Conservation (phyloP, 2,113 vertebrate genomes). For the Apteryx owenii region DNA sequence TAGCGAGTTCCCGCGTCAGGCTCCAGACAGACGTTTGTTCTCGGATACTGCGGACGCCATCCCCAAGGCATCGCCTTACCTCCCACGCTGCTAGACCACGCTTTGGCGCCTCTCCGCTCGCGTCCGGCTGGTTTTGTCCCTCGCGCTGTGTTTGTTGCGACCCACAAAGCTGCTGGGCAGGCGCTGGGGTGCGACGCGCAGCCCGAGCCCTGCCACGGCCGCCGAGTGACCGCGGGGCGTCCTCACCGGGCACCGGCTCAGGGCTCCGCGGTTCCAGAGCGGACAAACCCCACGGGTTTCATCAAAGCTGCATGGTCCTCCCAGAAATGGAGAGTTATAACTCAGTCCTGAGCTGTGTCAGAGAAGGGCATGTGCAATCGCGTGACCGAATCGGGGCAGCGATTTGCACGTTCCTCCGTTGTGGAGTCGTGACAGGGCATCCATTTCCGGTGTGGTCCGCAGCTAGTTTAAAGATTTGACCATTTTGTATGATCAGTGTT, state of each 20-base stretch:
- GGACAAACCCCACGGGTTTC: neutral
- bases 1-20: too few species aligned
- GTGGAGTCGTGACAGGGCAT: neutral
- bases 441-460: neutral
- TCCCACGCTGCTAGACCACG: rapidly evolving
- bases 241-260: too few species aligned
- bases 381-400: too few species aligned
- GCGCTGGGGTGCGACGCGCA: too few species aligned
- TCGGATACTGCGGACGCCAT: too few species aligned
- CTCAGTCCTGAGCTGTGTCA: neutral
- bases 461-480: neutral
- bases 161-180: too few species aligned
- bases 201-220: too few species aligned
- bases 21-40: too few species aligned
- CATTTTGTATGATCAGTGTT: too few species aligned
- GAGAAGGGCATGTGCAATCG: neutral
- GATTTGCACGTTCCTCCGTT: neutral
- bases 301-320: neutral
- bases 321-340: neutral
- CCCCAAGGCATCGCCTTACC: neutral
- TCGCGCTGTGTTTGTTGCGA: too few species aligned
- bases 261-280: too few species aligned
- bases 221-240: too few species aligned
- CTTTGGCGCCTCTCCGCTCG: rapidly evolving
- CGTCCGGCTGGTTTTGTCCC: neutral